Conservation (phyloP, 2,113 vertebrate species). For the Pangasianodon hypophthalmus region DNA sequence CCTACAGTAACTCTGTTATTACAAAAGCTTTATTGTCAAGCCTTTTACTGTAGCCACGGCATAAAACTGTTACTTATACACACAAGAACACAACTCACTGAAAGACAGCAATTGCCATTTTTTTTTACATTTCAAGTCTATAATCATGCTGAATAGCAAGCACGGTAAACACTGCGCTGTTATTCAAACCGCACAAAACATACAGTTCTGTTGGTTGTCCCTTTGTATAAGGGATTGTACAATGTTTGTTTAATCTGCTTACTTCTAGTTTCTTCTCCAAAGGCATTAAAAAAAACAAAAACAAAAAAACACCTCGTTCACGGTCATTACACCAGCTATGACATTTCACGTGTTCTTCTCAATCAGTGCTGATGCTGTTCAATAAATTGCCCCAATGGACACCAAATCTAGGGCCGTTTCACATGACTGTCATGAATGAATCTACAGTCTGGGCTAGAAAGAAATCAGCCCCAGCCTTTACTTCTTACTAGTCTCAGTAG, state of each 20-base stretch:
- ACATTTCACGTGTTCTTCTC: too few relatives aligned
- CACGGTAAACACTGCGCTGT: not conserved
- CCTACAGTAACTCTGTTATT: not conserved
- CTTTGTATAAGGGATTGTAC: not conserved
- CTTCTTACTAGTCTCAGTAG: not conserved
- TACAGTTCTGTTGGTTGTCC: not conserved
- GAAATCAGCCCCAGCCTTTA: not conserved
- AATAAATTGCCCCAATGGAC: not conserved
- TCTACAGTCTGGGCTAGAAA: not conserved
- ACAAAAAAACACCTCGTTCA: not conserved
- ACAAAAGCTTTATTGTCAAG: not conserved
- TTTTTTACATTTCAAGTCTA: not conserved
- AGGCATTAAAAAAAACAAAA: not conserved
- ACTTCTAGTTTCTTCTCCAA: not conserved
- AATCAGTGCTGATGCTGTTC: too few relatives aligned
- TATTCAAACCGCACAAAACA: not conserved
- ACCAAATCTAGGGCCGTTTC: not conserved
- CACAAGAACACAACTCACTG: not conserved
- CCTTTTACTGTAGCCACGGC: not conserved
- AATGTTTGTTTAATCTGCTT: not conserved
- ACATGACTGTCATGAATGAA: not conserved
- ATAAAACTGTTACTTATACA: not conserved
- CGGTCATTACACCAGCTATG: not conserved
- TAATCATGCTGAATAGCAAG: not conserved
- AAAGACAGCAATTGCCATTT: not conserved